phyloP scores from a whole-genome alignment of 2,888 invertebrate genomes.

The Masnerella sp. region DNA sequence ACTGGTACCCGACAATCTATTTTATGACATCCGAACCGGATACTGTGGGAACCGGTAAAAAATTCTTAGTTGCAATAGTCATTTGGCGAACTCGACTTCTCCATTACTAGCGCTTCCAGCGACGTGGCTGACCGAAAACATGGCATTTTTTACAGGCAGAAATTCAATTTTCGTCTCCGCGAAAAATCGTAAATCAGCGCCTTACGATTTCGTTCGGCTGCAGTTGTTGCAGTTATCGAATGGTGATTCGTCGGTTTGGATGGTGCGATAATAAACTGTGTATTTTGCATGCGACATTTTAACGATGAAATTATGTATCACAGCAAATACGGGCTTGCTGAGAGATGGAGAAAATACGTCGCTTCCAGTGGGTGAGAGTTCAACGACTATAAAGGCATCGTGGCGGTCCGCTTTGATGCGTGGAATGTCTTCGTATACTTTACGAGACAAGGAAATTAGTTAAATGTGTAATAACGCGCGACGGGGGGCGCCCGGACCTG shows the following conservation, averaged over 20 bases:
- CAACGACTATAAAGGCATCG: constrained; percentile 52
- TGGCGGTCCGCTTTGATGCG: constrained; percentile 61
- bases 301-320: constrained; percentile 58
- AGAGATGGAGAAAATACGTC: constrained; percentile 28
- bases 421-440: constrained; percentile 67
- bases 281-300: constrained; percentile 45
- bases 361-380: constrained; percentile 61
- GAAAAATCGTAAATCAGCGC: constrained; percentile 28
- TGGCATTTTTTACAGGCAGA: constrained; percentile 34
- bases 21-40: constrained; percentile 66
- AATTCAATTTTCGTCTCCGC: constrained; percentile 30
- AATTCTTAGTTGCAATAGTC: constrained; percentile 47
- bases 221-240: no score
- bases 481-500: constrained; percentile 64
- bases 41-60: constrained; percentile 63
- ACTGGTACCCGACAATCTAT: constrained; percentile 66
- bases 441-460: constrained; percentile 75
- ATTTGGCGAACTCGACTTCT: constrained; percentile 20
- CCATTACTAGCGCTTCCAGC: constrained; percentile 50
- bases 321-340: constrained; percentile 25
- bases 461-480: constrained; percentile 73
- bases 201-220: no score
- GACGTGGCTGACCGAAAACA: no score
- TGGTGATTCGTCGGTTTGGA: no score
- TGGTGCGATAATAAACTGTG: constrained; percentile 17